Percentiles rank a stretch among this genome's conserved stretches.
These are phyloP conservation scores for Tipula lateralis DNA, from an alignment of 2,888 invertebrate genomes.

Conservation along the genomic window DNA sequence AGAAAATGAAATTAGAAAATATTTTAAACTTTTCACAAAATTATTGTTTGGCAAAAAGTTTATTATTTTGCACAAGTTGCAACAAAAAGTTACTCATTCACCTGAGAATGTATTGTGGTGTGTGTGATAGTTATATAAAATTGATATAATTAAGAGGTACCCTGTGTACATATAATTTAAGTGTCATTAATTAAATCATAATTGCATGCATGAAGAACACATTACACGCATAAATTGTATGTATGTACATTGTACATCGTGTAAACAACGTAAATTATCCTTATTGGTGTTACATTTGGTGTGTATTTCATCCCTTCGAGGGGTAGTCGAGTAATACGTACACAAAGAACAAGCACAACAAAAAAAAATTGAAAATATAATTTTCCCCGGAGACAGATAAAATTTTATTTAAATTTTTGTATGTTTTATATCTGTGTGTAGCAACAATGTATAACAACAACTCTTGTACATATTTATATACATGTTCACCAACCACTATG, in stretches of 20 bases:
- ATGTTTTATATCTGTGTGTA: not conserved
- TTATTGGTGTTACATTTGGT: not conserved
- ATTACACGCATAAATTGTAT: not conserved
- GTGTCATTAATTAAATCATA: conserved; percentile 1
- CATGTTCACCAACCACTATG: not conserved
- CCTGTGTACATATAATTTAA: not conserved
- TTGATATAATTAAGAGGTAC: not conserved
- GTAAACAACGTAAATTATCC: not conserved
- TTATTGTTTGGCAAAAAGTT: not conserved
- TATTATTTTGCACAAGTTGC: not conserved
- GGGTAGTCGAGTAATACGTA: not conserved
- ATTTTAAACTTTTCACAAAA: not conserved
- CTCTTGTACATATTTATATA: no score
- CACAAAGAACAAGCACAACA: not conserved
- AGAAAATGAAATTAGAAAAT: not conserved
- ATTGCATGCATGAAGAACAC: not conserved
- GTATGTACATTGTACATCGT: not conserved
- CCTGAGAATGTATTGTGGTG: not conserved
- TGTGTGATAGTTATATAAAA: not conserved
- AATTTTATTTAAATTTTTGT: conserved; percentile 3
- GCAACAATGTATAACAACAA: not conserved
- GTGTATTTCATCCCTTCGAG: not conserved
- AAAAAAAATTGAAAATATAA: not conserved
- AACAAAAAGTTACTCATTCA: not conserved
- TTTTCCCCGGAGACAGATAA: conserved; percentile 24